Evolutionary conservation across 2,797 vertebrate genomes (phyloP).

Genomic region (Hyperoplus immaculatus): DNA sequence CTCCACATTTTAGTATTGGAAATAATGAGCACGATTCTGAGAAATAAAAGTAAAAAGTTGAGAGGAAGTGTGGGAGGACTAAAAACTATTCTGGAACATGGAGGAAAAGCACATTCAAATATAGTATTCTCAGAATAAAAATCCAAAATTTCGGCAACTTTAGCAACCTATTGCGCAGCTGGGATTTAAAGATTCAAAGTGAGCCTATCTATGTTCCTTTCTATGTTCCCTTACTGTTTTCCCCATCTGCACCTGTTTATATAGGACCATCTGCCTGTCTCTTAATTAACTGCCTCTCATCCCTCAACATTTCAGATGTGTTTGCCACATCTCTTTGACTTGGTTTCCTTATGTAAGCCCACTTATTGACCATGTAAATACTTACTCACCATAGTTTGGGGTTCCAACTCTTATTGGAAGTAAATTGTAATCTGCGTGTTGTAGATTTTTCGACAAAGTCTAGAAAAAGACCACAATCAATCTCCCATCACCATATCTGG

Average conservation of each 20-base stretch:
- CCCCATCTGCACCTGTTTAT: constrained; percentile 31
- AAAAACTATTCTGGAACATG: background rate
- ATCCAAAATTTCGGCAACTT: background rate
- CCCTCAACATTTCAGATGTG: constrained; percentile 6
- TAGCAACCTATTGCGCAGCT: constrained; percentile 16
- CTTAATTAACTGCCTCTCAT: constrained; percentile 25
- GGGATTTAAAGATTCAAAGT: constrained; percentile 14
- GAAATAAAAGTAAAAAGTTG: background rate
- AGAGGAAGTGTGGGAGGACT: background rate
- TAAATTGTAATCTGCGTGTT: background rate
- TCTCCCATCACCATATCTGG: too few species aligned
- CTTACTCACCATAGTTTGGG: background rate
- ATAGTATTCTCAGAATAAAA: background rate
- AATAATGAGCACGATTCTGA: background rate
- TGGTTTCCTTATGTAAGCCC: constrained; percentile 17
- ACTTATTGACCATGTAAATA: background rate
- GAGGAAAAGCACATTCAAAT: background rate
- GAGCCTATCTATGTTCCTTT: background rate
- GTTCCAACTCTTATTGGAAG: background rate
- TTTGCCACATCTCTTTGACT: constrained; percentile 32
- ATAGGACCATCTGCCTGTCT: constrained; percentile 28
- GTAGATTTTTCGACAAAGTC: background rate
- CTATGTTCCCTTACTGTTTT: constrained; percentile 13
- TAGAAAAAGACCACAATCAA: background rate
- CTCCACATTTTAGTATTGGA: background rate